Evolutionary conservation across 2,797 vertebrate species (phyloP).

Genomic region (Sebastolobus alascanus): DNA sequence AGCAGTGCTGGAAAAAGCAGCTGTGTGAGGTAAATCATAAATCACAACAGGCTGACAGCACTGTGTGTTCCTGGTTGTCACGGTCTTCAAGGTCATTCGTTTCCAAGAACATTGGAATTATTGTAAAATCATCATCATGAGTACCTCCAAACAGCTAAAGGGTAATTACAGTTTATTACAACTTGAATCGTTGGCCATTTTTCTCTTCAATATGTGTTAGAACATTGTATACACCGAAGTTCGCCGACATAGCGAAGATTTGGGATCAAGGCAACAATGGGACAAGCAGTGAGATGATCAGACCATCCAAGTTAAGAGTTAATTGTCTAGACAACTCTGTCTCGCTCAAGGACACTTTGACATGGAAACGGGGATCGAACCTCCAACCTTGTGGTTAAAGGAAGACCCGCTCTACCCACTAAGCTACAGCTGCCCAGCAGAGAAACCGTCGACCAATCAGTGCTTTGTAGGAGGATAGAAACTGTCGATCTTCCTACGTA

Average conservation of each 20-base stretch:
- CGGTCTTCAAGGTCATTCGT: neutral
- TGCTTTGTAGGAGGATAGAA: neutral
- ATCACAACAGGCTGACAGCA: constrained; percentile 49
- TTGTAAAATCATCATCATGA: neutral
- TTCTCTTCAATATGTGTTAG: neutral
- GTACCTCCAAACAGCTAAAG: neutral
- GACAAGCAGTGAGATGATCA: neutral
- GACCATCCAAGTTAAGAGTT: neutral
- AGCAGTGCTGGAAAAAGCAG: constrained; percentile 40
- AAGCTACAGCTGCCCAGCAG: accelerated
- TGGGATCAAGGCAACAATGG: constrained; percentile 1
- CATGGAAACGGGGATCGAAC: too few relatives aligned
- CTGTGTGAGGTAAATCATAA: constrained; percentile 50
- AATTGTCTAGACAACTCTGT: neutral
- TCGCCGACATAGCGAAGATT: neutral
- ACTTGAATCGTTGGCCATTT: neutral
- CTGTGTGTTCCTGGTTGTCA: constrained; percentile 19
- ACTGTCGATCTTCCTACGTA: too few relatives aligned
- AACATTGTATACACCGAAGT: neutral
- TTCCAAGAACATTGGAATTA: neutral
- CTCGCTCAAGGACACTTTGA: too few relatives aligned
- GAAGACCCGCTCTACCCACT: too few relatives aligned
- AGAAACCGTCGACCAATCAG: neutral
- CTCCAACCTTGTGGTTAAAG: too few relatives aligned
- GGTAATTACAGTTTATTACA: neutral